Conservation (phyloP, 1,140 invertebrate genomes). For the Homarus americanus region DNA sequence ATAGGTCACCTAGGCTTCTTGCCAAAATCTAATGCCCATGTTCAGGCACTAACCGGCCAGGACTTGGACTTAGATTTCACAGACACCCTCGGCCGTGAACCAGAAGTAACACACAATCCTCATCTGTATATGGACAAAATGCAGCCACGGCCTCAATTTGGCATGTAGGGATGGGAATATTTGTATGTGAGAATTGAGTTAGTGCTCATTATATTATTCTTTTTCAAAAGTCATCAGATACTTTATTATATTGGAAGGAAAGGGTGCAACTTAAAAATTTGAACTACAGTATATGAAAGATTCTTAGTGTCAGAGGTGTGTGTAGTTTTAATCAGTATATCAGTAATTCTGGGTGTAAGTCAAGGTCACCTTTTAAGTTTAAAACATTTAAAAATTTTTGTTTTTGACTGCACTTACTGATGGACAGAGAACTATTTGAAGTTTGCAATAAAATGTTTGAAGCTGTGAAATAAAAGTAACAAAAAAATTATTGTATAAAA, state of each 20-base stretch:
- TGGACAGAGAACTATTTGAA: no score
- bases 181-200: not conserved
- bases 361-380: no score
- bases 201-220: not conserved
- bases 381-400: no score
- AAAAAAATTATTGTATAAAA: no score
- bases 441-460: no score
- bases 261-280: no score
- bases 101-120: constrained; percentile 39
- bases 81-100: constrained; percentile 38
- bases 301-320: no score
- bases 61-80: constrained; percentile 60
- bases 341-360: no score
- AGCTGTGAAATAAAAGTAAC: no score
- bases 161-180: not conserved
- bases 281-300: no score
- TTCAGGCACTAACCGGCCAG: constrained; percentile 56
- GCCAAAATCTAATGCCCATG: constrained; percentile 39
- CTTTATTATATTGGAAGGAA: not conserved
- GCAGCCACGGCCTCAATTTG: constrained; percentile 17
- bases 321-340: no score
- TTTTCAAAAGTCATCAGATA: not conserved
- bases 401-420: no score
- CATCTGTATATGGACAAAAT: constrained; percentile 59
- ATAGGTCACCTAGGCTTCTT: constrained; percentile 65